A percentile compares a stretch with the other conserved stretches of the same genome.
Conservation (phyloP, 2,888 invertebrate species). For the Lochmaea crataegi region DNA sequence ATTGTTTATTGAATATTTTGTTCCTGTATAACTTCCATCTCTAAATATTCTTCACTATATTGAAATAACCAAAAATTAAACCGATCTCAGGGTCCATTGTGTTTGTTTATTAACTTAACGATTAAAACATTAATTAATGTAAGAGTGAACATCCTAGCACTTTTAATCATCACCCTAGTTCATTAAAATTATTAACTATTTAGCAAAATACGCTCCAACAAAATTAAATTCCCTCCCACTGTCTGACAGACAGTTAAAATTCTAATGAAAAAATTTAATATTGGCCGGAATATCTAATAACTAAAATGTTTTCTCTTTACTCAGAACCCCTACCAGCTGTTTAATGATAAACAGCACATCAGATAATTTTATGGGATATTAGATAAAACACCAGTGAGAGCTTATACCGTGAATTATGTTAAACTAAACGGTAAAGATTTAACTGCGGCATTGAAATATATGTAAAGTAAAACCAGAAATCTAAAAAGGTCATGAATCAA, state of each 20-base stretch:
- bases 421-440: background rate
- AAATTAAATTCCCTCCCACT: conserved; percentile 33
- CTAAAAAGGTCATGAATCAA: too few species aligned
- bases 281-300: conserved; percentile 20
- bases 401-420: background rate
- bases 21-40: too few species aligned
- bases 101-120: background rate
- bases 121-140: background rate
- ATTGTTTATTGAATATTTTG: too few species aligned
- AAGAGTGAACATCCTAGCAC: background rate
- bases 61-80: too few species aligned
- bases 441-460: too few species aligned
- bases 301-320: conserved; percentile 14
- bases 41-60: too few species aligned
- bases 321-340: conserved; percentile 9
- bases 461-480: too few species aligned
- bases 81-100: background rate
- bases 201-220: conserved; percentile 9
- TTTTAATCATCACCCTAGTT: conserved; percentile 4
- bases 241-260: conserved; percentile 18
- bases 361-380: conserved; percentile 1
- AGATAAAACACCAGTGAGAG: background rate
- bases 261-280: conserved; percentile 31
- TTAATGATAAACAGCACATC: conserved; percentile 24
- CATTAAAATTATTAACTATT: conserved; percentile 12